Percentiles rank a stretch among this genome's conserved stretches.
phyloP scores from a whole-genome alignment of 2,797 vertebrate genomes.

The Epinephelus malabaricus region DNA sequence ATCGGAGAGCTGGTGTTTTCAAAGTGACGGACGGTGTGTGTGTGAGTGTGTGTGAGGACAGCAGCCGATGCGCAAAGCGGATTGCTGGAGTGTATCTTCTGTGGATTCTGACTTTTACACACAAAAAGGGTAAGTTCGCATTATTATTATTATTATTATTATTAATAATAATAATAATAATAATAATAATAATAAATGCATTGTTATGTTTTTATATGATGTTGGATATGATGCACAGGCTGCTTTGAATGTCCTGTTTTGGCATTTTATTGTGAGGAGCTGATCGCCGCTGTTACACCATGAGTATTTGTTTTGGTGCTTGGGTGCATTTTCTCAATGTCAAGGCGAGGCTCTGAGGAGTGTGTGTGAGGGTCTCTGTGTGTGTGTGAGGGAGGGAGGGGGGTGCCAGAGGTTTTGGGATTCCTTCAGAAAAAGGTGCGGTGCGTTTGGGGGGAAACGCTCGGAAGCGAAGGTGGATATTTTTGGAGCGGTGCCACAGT shows the following conservation, averaged over 20 bases:
- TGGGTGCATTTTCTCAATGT: constrained; percentile 67
- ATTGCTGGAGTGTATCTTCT: constrained; percentile 36
- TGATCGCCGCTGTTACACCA: neutral
- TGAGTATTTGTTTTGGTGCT: constrained; percentile 64
- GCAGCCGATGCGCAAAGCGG: constrained; percentile 37
- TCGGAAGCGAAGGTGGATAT: constrained; percentile 1
- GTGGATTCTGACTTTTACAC: constrained; percentile 44
- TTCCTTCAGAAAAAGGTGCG: constrained; percentile 46
- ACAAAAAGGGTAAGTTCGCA: constrained; percentile 59
- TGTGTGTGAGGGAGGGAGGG: constrained; percentile 15
- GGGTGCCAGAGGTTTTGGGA: constrained; percentile 41
- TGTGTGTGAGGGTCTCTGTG: constrained; percentile 12
- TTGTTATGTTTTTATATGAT: neutral
- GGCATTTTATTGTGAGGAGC: neutral
- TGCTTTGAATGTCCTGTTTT: neutral
- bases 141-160: no score
- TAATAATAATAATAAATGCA: no score
- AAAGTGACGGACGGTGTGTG: constrained; percentile 38
- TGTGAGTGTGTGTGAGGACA: constrained; percentile 8
- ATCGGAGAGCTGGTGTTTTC: constrained; percentile 53
- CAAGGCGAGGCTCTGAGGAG: constrained; percentile 57
- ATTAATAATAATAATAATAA: no score
- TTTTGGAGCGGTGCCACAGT: constrained; percentile 15
- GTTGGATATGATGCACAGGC: neutral
- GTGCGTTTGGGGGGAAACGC: constrained; percentile 2